These are phyloP conservation scores for Corythucha ciliata DNA, from an alignment of 2,888 invertebrate genomes.

Conservation along the genomic window DNA sequence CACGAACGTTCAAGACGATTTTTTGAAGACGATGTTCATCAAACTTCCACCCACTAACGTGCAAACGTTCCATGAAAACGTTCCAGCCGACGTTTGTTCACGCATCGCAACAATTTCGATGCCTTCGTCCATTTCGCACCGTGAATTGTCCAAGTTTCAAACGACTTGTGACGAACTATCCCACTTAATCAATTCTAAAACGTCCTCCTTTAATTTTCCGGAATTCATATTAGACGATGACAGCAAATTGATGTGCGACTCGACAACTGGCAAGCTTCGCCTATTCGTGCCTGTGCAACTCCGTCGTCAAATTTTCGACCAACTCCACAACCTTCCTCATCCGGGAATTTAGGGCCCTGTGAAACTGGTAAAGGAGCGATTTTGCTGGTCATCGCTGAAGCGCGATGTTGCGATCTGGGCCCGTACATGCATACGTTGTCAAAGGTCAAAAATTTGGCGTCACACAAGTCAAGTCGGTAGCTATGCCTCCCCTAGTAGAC, in stretches of 20 bases:
- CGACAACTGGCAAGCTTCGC: conserved; percentile 1
- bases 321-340: conserved; percentile 35
- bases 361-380: conserved; percentile 38
- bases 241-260: conserved; percentile 2
- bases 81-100: no score
- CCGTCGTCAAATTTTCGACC: conserved; percentile 24
- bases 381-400: conserved; percentile 40
- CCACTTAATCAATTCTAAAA: no score
- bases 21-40: conserved; percentile 34
- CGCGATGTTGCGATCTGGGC: conserved; percentile 39
- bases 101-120: no score
- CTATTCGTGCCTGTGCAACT: conserved; percentile 9
- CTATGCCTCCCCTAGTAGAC: conserved; percentile 36
- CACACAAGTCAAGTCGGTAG: conserved; percentile 37
- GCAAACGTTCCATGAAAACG: no score
- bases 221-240: no score
- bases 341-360: conserved; percentile 33
- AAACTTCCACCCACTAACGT: conserved; percentile 7
- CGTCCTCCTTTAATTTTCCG: no score
- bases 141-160: no score
- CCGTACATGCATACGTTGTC: conserved; percentile 38
- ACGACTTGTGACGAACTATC: not conserved
- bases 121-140: no score
- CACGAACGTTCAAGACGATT: conserved; percentile 28
- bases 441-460: conserved; percentile 38